Evolutionary conservation across 2,113 vertebrate genomes (phyloP).

Genomic region (Scopus umbretta): DNA sequence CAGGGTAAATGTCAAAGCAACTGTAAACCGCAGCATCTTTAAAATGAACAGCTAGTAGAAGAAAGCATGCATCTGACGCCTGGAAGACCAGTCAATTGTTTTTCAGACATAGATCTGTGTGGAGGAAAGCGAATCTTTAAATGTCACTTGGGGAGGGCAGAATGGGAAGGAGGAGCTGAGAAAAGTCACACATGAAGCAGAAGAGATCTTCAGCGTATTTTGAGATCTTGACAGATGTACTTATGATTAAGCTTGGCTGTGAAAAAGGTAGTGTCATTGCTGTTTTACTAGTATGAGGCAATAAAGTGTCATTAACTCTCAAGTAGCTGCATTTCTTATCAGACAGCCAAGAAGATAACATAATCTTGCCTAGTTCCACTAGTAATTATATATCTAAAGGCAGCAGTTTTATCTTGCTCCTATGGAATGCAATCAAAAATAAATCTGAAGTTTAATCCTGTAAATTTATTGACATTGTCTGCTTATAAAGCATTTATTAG

Average conservation of each 20-base stretch:
- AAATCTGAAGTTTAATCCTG: neutral
- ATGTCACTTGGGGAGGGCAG: neutral
- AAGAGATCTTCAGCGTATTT: neutral
- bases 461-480: neutral
- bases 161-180: neutral
- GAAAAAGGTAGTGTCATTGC: neutral
- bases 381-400: neutral
- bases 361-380: neutral
- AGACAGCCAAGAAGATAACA: neutral
- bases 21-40: neutral
- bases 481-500: neutral
- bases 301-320: neutral
- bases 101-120: neutral
- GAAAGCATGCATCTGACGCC: neutral
- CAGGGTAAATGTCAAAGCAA: slow-evolving; percentile 20
- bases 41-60: slow-evolving; percentile 18
- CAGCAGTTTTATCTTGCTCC: neutral
- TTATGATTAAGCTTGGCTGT: neutral
- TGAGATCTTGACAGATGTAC: neutral
- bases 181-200: neutral
- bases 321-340: neutral
- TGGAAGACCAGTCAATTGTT: neutral
- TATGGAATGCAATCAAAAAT: neutral
- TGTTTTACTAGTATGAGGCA: neutral
- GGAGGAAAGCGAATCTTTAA: neutral